A percentile compares a stretch with the other conserved stretches of the same genome.
phyloP scores from a whole-genome alignment of 2,888 invertebrate genomes.

The Sphinx pinastri region DNA sequence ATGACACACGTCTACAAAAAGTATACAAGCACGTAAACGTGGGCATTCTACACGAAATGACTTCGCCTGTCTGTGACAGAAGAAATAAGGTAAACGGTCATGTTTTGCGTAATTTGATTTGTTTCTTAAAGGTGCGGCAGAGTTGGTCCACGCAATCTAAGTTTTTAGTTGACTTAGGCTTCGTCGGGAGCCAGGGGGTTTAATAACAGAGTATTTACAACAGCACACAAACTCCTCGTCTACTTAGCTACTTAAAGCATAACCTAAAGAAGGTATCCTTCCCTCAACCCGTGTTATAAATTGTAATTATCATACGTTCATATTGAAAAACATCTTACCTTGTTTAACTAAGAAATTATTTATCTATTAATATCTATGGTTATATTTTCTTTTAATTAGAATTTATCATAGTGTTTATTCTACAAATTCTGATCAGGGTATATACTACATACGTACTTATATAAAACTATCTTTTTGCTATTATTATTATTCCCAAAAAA shows the following conservation, averaged over 20 bases:
- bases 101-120: slow-evolving; percentile 22
- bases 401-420: too few relatives aligned
- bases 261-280: slow-evolving; percentile 1
- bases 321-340: slow-evolving; percentile 3
- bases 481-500: too few relatives aligned
- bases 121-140: slow-evolving; percentile 16
- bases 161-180: slow-evolving; percentile 44
- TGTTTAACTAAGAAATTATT: background rate
- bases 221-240: slow-evolving; percentile 24
- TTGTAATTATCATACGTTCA: slow-evolving; percentile 16
- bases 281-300: slow-evolving; percentile 8
- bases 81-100: background rate
- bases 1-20: too few relatives aligned
- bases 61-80: background rate
- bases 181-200: slow-evolving; percentile 31
- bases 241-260: slow-evolving; percentile 19
- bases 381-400: too few relatives aligned
- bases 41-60: too few relatives aligned
- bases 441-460: too few relatives aligned
- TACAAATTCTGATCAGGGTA: too few relatives aligned
- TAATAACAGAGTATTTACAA: slow-evolving; percentile 37
- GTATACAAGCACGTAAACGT: too few relatives aligned
- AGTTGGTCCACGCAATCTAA: slow-evolving; percentile 35
- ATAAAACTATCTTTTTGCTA: too few relatives aligned
- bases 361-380: too few relatives aligned